A percentile compares a stretch with the other conserved stretches of the same genome.
Evolutionary conservation across 2,113 vertebrate species (phyloP).

Genomic region (Microcebus murinus): DNA sequence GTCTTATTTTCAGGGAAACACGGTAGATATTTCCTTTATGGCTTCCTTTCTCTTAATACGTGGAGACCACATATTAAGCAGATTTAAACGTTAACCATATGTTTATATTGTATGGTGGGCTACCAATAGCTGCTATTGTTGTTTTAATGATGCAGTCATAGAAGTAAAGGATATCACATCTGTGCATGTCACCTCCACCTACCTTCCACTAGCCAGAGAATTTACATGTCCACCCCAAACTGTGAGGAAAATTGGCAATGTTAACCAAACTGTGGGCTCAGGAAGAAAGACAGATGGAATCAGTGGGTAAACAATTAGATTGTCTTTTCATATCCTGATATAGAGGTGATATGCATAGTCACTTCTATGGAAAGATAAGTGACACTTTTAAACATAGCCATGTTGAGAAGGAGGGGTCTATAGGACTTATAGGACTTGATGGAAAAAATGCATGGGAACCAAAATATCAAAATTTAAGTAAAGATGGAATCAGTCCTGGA

Average conservation of each 20-base stretch:
- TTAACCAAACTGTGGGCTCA: not conserved
- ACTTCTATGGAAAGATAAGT: not conserved
- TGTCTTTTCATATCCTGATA: not conserved
- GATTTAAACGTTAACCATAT: fast-evolving
- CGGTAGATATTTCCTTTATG: not conserved
- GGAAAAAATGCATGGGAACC: not conserved
- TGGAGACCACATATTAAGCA: not conserved
- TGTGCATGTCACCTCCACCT: not conserved
- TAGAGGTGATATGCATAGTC: too few relatives aligned
- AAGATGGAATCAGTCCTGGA: not conserved
- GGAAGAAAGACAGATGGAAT: not conserved
- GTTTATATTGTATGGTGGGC: fast-evolving
- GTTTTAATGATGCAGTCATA: not conserved
- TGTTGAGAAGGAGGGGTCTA: not conserved
- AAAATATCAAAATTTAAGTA: not conserved
- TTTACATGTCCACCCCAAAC: not conserved
- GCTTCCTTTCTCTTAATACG: fast-evolving
- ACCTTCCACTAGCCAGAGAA: not conserved
- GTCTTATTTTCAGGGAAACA: too few relatives aligned
- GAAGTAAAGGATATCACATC: not conserved
- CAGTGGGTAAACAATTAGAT: not conserved
- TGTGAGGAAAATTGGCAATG: not conserved
- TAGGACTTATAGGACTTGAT: too few relatives aligned
- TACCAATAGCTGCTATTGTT: too few relatives aligned
- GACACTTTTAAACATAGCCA: not conserved